Evolutionary conservation across 2,797 vertebrate genomes (phyloP).

Genomic region (Loris lydekkerianus): DNA sequence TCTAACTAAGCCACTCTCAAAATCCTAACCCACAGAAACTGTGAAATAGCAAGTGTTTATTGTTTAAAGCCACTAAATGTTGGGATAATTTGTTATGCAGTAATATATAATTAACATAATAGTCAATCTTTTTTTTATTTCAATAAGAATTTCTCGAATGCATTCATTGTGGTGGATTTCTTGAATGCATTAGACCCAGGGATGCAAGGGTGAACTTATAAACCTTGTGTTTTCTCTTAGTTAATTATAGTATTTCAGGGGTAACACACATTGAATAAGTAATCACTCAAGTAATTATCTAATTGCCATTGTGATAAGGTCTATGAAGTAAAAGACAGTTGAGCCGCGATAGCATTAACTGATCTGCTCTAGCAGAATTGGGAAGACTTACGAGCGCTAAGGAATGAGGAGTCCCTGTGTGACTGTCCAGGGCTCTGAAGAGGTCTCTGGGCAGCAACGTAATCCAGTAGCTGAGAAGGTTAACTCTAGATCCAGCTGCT

Average conservation of each 20-base stretch:
- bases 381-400: neutral
- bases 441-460: neutral
- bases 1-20: neutral
- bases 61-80: neutral
- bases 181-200: neutral
- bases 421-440: neutral
- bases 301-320: neutral
- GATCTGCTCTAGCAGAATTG: neutral
- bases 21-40: neutral
- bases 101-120: neutral
- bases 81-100: neutral
- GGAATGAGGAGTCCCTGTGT: neutral
- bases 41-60: neutral
- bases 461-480: neutral
- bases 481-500: neutral
- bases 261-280: conserved; percentile 5
- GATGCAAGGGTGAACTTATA: neutral
- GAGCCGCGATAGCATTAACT: neutral
- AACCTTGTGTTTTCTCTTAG: conserved; percentile 6
- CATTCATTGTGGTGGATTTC: neutral
- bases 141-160: conserved; percentile 31
- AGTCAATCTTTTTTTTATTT: neutral
- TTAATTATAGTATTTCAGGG: neutral
- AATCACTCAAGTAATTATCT: conserved; percentile 4
- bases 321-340: neutral